Evolutionary conservation across 2,113 vertebrate genomes (phyloP), one percentile per base, ranked within the genome.

Genomic region (Psilopsiagon aurifrons): DNA sequence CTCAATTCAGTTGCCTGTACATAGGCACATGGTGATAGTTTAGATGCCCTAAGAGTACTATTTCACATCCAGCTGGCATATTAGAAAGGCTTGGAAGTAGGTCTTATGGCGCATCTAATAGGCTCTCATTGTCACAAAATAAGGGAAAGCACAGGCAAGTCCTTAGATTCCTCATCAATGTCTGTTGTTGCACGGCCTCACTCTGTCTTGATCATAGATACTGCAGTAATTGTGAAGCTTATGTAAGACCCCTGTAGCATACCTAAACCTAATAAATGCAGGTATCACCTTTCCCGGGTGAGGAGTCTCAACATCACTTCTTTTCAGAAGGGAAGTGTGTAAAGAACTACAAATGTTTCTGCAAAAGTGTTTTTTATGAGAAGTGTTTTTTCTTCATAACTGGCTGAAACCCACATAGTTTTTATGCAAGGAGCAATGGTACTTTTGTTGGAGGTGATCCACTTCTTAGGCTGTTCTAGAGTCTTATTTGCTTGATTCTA

Each of bases 171-270:
- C 44, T 66, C 18, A 25, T 37, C 39, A 18, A 5, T 17, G 6
- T 24, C 49, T 55, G 23, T 12, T 51, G 31, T 24, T 63, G 23
- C 31, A 5, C 29, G 24, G 10, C n/a, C 23, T 66, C 20, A 24
- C 22, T 37, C 1, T 33, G 47, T 55, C 59, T 44, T 55, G 41
- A 18, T 17, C 0, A 0, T 7, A 47, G 46, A 6, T 54, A 19
- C 8, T 60, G 29, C 14, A 73, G 28, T 24, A 27, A 15, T 14
- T 13, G 23, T 39, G 22, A 78, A 54, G 70, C 41, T 47, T 23
- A 14, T 52, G n/a, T 57, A 57, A 59, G 57, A 24, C 39, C 71
- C 39, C 9, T 67, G 25, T 25, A 43, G 37, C 23, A 60, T 33
- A 23, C 47, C 31, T 82, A 71, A 86, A 54, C 5, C 35, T 29